These are phyloP conservation scores for Clusia tigrina DNA, from an alignment of 2,888 invertebrate genomes.

Conservation along the genomic window DNA sequence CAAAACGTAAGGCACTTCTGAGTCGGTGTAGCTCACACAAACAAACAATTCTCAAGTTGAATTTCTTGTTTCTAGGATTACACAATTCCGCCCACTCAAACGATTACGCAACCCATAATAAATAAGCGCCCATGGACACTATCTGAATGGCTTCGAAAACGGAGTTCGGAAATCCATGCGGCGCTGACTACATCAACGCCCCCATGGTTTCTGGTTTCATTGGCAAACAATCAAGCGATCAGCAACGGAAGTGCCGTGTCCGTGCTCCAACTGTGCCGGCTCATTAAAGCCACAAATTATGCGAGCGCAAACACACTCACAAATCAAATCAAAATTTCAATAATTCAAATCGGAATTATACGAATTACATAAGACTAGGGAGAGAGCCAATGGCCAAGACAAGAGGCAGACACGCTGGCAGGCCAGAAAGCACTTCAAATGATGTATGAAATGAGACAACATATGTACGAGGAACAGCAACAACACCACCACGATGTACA, in stretches of 20 bases:
- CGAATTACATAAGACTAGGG: background rate
- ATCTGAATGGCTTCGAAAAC: too few relatives aligned
- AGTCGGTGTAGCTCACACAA: too few relatives aligned
- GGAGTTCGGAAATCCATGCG: too few relatives aligned
- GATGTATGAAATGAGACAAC: background rate
- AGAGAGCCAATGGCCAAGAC: background rate
- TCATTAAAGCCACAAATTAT: slow-evolving; percentile 7
- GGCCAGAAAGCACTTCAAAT: background rate
- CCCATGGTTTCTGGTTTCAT: too few relatives aligned
- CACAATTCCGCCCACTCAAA: too few relatives aligned
- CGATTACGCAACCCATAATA: too few relatives aligned
- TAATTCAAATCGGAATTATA: background rate
- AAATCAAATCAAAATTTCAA: slow-evolving; percentile 4
- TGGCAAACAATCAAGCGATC: too few relatives aligned
- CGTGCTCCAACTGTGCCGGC: background rate
- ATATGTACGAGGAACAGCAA: background rate
- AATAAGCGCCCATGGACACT: too few relatives aligned
- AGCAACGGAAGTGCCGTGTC: slow-evolving; percentile 6
- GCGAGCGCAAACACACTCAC: background rate
- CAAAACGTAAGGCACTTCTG: too few relatives aligned
- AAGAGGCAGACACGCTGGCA: background rate
- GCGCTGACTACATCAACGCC: too few relatives aligned
- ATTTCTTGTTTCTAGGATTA: too few relatives aligned
- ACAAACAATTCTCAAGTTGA: too few relatives aligned
- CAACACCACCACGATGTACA: background rate